Evolutionary conservation across 2,888 invertebrate genomes (phyloP).

Genomic region (Odontomyia ornata): DNA sequence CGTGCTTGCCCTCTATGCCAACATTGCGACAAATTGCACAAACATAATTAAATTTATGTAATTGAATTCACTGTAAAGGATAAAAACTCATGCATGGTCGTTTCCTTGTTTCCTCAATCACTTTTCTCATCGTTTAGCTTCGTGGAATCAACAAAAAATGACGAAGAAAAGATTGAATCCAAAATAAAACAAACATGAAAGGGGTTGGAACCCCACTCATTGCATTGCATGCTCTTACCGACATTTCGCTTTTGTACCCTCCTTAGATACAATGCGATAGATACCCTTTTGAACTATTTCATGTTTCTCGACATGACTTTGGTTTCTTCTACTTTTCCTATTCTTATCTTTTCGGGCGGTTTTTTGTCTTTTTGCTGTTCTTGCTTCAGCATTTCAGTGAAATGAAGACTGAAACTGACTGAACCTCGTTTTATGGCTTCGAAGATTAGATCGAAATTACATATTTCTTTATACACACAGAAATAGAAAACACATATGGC

Average conservation of each 20-base stretch:
- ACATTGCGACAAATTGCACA: background rate
- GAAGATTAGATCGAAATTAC: too few species aligned
- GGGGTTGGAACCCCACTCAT: conserved; percentile 36
- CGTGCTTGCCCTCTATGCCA: background rate
- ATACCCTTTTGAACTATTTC: conserved; percentile 8
- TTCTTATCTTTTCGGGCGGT: background rate
- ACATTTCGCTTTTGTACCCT: conserved; percentile 17
- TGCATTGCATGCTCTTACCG: background rate
- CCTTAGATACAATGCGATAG: background rate
- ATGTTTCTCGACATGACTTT: background rate
- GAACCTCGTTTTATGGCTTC: too few species aligned
- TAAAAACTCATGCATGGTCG: too few species aligned
- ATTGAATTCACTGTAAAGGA: background rate
- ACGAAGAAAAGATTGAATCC: conserved; percentile 39
- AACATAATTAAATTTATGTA: conserved; percentile 4
- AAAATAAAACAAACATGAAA: conserved; percentile 40
- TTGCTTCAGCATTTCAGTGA: too few species aligned
- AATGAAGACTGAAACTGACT: too few species aligned
- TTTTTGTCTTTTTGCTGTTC: background rate
- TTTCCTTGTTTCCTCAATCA: too few species aligned
- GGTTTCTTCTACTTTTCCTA: background rate
- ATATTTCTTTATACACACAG: too few species aligned
- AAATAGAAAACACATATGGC: too few species aligned
- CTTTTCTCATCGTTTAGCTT: background rate
- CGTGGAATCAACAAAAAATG: background rate